These are phyloP conservation scores for Bovichtus variegatus DNA, from an alignment of 2,797 vertebrate genomes.

Conservation along the genomic window DNA sequence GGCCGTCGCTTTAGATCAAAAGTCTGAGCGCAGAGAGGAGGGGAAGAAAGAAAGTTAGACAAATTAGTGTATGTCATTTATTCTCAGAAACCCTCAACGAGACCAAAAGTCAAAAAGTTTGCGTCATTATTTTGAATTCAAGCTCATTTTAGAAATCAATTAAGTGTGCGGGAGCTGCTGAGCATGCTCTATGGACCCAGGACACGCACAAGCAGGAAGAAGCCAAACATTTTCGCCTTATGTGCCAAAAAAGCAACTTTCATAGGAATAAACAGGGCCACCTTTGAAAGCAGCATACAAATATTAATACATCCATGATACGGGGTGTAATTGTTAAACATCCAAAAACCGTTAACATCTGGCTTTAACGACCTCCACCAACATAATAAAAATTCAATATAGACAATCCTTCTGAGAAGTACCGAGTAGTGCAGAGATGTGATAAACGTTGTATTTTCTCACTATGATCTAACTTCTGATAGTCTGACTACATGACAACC, in stretches of 20 bases:
- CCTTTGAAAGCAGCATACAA: background rate
- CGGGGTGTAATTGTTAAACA: background rate
- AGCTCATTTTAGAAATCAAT: background rate
- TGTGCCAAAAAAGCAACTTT: background rate
- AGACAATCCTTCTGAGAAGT: too few relatives aligned
- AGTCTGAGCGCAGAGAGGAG: background rate
- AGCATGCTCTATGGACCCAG: background rate
- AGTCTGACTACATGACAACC: too few relatives aligned
- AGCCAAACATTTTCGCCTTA: background rate
- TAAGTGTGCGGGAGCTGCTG: background rate
- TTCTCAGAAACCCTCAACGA: conserved; percentile 1
- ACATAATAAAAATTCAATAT: too few relatives aligned
- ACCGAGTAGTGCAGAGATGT: too few relatives aligned
- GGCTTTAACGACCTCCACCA: background rate
- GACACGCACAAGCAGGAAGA: background rate
- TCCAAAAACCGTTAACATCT: background rate
- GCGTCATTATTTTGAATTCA: background rate
- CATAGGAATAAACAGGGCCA: background rate
- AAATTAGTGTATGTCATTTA: background rate
- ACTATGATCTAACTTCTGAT: too few relatives aligned
- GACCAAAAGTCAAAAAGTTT: conserved; percentile 2
- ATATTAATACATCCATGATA: background rate
- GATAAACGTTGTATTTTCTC: too few relatives aligned
- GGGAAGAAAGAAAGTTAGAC: background rate
- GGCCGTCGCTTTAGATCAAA: background rate